Evolutionary conservation across 2,797 vertebrate species (phyloP), one percentile per base, ranked within the genome.

Genomic region (Pantherophis alleghaniensis): DNA sequence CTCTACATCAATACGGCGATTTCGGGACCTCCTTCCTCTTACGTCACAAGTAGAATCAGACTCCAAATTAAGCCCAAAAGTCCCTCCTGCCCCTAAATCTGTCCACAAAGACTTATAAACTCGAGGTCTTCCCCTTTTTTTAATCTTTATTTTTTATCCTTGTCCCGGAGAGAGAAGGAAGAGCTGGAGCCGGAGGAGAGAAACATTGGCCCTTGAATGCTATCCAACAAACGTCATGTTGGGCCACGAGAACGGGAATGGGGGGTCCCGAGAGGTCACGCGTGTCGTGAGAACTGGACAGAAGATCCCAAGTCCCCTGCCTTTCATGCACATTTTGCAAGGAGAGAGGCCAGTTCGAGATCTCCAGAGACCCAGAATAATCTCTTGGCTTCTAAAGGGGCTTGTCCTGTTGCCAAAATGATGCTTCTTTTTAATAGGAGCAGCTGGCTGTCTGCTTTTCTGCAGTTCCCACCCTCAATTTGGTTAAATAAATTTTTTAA

Each of bases 151-250:
- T 47, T 47, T 6, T 66, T 12, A n/a, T 66, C 28, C n/a, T 7
- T 11, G 5, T 7, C 63, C 1, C 0, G 5, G 5, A 66, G 2
- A 5, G 28, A 14, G 63, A n/a, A 66, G 28, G 63, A 66, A 66
- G 28, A 66, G 13, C 14, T 13, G 28, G 28, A n/a, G 63, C 13
- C 0, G 4, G 5, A 66, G 13, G 13, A n/a, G 63, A n/a, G 63
- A n/a, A 66, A 66, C 5, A 66, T 6, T 14, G 63, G 1, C 4
- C 12, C 12, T 5, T 0, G 11, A 14, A 37, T 66, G 63, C 63
- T 2, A 2, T 6, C 5, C 5, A 1, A 66, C 1, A 5, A 66
- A n/a, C 12, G 12, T n/a, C 28, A 66, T 0, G 0, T 12, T 66
- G 63, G 28, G n/a, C 16, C 63, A 32, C 0, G n/a, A 5, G 63